These are phyloP conservation scores for Oreochromis tanganicae DNA, from an alignment of 2,113 vertebrate genomes.

Conservation along the genomic window DNA sequence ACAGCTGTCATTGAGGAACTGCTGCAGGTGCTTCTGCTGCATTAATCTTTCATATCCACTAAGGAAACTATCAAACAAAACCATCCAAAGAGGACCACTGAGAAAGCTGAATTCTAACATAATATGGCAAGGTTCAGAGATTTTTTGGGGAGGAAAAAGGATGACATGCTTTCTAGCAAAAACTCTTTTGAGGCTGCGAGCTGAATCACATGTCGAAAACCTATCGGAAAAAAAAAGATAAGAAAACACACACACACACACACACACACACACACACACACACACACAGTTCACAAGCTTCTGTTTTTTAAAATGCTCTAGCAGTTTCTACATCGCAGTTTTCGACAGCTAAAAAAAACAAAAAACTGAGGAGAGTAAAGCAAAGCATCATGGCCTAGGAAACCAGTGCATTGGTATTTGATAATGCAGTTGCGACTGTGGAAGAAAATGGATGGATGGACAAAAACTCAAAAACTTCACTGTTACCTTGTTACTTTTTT, in stretches of 20 bases:
- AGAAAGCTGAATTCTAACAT: constrained; percentile 26
- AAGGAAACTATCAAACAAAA: constrained; percentile 63
- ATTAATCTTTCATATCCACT: constrained; percentile 69
- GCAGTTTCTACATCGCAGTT: background rate
- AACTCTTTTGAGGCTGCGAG: background rate
- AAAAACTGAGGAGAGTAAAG: background rate
- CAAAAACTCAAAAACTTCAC: background rate
- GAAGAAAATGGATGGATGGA: background rate
- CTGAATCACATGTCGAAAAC: constrained; percentile 5
- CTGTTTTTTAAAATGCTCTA: background rate
- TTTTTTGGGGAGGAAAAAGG: background rate
- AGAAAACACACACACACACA: background rate
- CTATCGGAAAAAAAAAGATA: background rate
- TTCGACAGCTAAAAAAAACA: background rate
- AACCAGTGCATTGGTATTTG: background rate
- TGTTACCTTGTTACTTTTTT: background rate
- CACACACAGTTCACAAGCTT: background rate
- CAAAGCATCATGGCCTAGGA: background rate
- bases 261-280: background rate
- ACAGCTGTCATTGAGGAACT: constrained; percentile 69
- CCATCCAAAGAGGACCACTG: constrained; percentile 54
- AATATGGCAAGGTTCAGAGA: constrained; percentile 37
- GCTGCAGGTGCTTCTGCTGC: constrained; percentile 67
- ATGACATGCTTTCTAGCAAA: constrained; percentile 54
- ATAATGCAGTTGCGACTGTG: background rate